Base-by-base conservation (phyloP, 1,140 invertebrate species). In the Brachionus asplanchnoidis region DNA sequence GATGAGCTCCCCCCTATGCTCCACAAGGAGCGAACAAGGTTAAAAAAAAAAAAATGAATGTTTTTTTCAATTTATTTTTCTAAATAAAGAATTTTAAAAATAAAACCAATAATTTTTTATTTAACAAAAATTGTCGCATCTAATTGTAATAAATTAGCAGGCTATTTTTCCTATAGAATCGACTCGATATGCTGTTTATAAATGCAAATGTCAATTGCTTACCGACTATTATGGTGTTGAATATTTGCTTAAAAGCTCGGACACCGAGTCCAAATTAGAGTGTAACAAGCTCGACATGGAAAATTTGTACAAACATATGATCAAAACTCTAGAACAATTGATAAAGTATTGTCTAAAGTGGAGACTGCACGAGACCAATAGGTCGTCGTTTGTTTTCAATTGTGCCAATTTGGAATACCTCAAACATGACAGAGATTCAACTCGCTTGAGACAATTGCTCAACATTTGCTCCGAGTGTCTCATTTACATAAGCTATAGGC, bases 141-240 rank as follows among this genome's bases (percentile, higher is more conserved):
- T n/a, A n/a, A n/a, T n/a, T n/a, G n/a, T n/a, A n/a, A n/a, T n/a
- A n/a, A n/a, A n/a, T n/a, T n/a, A n/a, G n/a, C n/a, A n/a, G n/a
- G n/a, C n/a, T n/a, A n/a, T n/a, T n/a, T n/a, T n/a, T n/a, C n/a
- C n/a, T n/a, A n/a, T n/a, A n/a, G n/a, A n/a, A n/a, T n/a, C n/a
- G n/a, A n/a, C n/a, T n/a, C n/a, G n/a, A n/a, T n/a, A n/a, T n/a
- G n/a, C 78, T 4, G 78, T 80, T 40, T 80, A 56, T 80, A 1
- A n/a, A 20, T 60, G 14, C n/a, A 80, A 80, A 60, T 80, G 78
- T 80, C 78, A 60, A 9, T 60, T 80, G 50, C n/a, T 80, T 20
- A 80, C 36, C 0, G 70, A 75, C 42, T 75, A 75, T 26, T 75
- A 75, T 46, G 70, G 42, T 44, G 36, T 75, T 20, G 70, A 75